phyloP scores from a whole-genome alignment of 2,113 vertebrate species.

The Peucedramus taeniatus region DNA sequence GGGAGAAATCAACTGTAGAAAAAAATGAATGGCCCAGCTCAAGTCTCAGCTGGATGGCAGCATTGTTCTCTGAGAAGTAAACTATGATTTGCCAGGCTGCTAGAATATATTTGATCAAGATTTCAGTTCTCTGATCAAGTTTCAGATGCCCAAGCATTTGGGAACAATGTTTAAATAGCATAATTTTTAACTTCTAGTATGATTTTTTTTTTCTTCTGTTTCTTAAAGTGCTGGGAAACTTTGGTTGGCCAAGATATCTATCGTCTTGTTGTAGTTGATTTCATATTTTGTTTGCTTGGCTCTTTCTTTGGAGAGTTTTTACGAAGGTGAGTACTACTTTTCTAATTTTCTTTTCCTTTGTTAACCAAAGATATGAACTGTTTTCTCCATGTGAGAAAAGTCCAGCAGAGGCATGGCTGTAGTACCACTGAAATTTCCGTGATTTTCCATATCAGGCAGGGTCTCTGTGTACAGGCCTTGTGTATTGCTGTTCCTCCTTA shows the following conservation, averaged over 20 bases:
- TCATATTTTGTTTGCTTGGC: conserved; percentile 86
- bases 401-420: background rate
- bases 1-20: background rate
- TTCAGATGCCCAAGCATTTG: background rate
- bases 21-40: background rate
- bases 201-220: background rate
- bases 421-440: background rate
- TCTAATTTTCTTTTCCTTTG: background rate
- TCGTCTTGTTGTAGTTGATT: conserved; percentile 88
- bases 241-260: conserved; percentile 91
- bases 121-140: background rate
- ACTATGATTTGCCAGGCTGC: background rate
- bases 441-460: background rate
- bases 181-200: background rate
- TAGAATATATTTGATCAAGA: background rate
- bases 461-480: background rate
- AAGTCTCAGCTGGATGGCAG: background rate
- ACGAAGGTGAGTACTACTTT: conserved; percentile 77
- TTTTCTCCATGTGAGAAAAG: background rate
- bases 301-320: conserved; percentile 93
- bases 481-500: background rate
- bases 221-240: conserved; percentile 90
- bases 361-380: background rate
- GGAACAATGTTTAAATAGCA: background rate
- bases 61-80: background rate